A percentile compares a stretch with the other conserved stretches of the same genome.
Conservation (phyloP, 2,113 vertebrate genomes). For the Macaca mulatta region DNA sequence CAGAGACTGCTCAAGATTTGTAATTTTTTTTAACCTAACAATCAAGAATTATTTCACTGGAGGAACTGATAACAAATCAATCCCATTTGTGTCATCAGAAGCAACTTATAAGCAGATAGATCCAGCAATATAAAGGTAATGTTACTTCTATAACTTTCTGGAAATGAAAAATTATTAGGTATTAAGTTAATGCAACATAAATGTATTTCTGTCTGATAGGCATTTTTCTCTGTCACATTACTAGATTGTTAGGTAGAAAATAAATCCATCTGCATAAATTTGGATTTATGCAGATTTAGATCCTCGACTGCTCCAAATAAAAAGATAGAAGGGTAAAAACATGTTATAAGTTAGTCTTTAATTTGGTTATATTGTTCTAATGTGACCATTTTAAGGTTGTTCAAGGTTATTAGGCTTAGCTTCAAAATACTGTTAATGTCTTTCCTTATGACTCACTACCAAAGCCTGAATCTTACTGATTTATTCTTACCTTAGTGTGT, state of each 20-base stretch:
- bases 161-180: constrained; percentile 40
- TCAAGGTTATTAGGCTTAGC: constrained; percentile 41
- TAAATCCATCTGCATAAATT: constrained; percentile 28
- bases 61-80: background rate
- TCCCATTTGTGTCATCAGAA: constrained; percentile 13
- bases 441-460: background rate
- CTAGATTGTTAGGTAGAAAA: constrained; percentile 56
- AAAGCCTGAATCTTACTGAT: background rate
- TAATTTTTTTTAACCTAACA: background rate
- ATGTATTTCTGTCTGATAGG: constrained; percentile 38
- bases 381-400: background rate
- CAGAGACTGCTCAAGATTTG: background rate
- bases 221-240: constrained; percentile 36
- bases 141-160: background rate
- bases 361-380: background rate
- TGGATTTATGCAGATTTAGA: background rate
- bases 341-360: too few relatives aligned
- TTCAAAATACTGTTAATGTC: background rate
- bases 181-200: constrained; percentile 46
- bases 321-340: too few relatives aligned
- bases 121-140: background rate
- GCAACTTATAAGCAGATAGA: background rate
- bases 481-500: background rate
- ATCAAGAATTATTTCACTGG: background rate
- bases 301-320: too few relatives aligned